These are phyloP conservation scores for Endotricha flammealis DNA, from an alignment of 2,888 invertebrate species.

Conservation along the genomic window DNA sequence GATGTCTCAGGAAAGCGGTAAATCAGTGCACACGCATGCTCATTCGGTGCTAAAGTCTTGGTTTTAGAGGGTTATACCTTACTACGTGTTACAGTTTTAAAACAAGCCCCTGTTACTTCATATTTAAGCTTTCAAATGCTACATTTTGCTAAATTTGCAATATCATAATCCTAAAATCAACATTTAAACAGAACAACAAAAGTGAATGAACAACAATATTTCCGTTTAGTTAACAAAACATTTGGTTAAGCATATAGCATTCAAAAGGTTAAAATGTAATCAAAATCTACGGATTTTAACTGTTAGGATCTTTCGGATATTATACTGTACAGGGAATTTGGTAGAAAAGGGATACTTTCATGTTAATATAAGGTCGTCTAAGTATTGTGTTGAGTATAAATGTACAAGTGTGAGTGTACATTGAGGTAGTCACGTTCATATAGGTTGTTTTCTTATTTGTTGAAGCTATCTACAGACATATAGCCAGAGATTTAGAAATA, in stretches of 20 bases:
- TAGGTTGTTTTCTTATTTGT: background rate
- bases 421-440: slow-evolving; percentile 6
- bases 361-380: slow-evolving; percentile 28
- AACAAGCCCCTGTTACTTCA: slow-evolving; percentile 16
- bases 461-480: slow-evolving; percentile 31
- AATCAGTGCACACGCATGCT: slow-evolving; percentile 64
- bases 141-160: slow-evolving; percentile 1
- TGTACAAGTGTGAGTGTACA: slow-evolving; percentile 15
- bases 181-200: too few species aligned
- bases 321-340: slow-evolving; percentile 13
- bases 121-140: slow-evolving; percentile 9
- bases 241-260: slow-evolving; percentile 1
- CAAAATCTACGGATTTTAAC: background rate
- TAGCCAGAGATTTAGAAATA: slow-evolving; percentile 13
- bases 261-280: slow-evolving; percentile 5
- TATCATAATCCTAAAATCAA: too few species aligned
- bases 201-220: too few species aligned
- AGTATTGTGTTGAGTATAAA: slow-evolving; percentile 24
- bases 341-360: slow-evolving; percentile 33
- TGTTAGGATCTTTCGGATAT: background rate
- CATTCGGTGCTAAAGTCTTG: slow-evolving; percentile 52
- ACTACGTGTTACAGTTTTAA: slow-evolving; percentile 28
- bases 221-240: too few species aligned
- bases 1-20: slow-evolving; percentile 26
- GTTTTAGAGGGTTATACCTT: slow-evolving; percentile 37